Percentiles rank a stretch among this genome's conserved stretches.
Conservation (phyloP, 2,797 vertebrate genomes). For the Ispidina picta region DNA sequence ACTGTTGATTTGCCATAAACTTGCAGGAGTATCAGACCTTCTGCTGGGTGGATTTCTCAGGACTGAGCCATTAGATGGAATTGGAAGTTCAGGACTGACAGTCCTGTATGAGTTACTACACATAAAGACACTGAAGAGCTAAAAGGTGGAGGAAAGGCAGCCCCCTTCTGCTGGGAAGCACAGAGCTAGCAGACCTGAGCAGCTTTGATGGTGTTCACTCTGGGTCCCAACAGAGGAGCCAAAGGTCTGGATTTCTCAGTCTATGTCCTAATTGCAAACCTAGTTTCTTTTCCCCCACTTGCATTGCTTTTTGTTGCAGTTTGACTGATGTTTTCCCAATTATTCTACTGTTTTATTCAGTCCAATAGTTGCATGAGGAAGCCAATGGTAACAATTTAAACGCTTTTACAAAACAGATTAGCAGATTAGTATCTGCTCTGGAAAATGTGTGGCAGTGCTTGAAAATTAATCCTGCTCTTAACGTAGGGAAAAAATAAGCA, state of each 20-base stretch:
- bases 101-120: neutral
- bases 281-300: neutral
- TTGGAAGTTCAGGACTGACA: neutral
- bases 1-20: neutral
- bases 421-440: conserved; percentile 45
- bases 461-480: conserved; percentile 47
- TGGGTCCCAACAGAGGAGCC: neutral
- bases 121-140: neutral
- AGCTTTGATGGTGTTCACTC: neutral
- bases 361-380: conserved; percentile 9
- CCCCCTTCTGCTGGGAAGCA: neutral
- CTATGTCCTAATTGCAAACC: neutral
- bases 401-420: conserved; percentile 44
- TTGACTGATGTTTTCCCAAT: conserved; percentile 27
- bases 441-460: conserved; percentile 35
- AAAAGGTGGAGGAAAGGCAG: neutral
- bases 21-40: neutral
- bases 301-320: conserved; percentile 9
- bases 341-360: conserved; percentile 2
- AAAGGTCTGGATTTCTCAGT: neutral
- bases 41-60: neutral
- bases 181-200: neutral
- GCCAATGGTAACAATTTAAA: conserved; percentile 11
- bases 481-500: conserved; percentile 9
- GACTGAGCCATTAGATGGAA: neutral